Percentiles rank a stretch among this genome's conserved stretches.
Evolutionary conservation across 2,113 vertebrate species (phyloP).

Genomic region (Dicrurus megarhynchus): DNA sequence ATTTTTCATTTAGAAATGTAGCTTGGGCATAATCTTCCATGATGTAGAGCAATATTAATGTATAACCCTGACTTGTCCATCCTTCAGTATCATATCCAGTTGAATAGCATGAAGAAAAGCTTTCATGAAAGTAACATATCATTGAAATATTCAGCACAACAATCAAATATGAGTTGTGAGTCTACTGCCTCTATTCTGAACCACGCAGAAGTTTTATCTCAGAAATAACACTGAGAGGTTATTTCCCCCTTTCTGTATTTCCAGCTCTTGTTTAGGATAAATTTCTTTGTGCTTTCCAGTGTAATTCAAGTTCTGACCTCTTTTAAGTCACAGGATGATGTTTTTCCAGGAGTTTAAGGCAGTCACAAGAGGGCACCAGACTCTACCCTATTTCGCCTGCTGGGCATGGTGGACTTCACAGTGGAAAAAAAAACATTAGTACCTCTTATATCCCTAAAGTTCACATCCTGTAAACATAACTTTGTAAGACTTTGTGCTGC

Average conservation of each 20-base stretch:
- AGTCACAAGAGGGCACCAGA: constrained; percentile 61
- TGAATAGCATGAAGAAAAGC: neutral
- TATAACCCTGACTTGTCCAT: neutral
- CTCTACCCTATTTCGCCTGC: neutral
- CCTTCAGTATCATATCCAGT: neutral
- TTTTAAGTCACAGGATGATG: neutral
- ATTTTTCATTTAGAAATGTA: neutral
- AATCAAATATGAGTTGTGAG: neutral
- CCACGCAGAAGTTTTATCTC: neutral
- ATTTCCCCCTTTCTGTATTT: neutral
- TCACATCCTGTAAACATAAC: neutral
- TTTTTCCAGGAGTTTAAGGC: neutral
- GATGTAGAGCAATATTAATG: neutral
- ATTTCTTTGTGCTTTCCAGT: neutral
- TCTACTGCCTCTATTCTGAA: neutral
- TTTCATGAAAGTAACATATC: neutral
- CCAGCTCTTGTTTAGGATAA: neutral
- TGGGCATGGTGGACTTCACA: neutral
- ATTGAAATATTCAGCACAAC: neutral
- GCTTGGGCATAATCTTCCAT: neutral
- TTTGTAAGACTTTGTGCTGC: neutral
- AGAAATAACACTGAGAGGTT: neutral
- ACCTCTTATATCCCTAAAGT: neutral
- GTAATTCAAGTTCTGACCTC: neutral
- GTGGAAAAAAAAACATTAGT: neutral